phyloP scores from a whole-genome alignment of 2,797 vertebrate genomes.

The Hozukius guyotensis region DNA sequence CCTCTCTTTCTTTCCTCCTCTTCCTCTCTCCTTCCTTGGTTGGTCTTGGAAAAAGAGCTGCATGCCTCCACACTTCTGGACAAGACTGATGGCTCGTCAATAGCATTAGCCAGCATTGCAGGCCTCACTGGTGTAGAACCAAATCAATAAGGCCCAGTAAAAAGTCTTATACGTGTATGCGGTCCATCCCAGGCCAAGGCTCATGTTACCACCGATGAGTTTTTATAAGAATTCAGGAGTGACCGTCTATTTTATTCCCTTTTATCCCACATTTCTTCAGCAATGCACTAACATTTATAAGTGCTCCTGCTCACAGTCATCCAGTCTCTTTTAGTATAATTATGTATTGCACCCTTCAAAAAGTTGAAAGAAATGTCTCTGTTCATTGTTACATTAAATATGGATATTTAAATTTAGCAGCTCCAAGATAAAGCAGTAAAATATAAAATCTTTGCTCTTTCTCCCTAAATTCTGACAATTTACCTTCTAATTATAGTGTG shows the following conservation, averaged over 20 bases:
- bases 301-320: slow-evolving; percentile 13
- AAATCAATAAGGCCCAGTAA: slow-evolving; percentile 94
- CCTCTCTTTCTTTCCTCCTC: slow-evolving; percentile 81
- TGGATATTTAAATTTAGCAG: slow-evolving; percentile 22
- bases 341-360: slow-evolving; percentile 16
- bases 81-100: slow-evolving; percentile 97
- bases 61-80: slow-evolving; percentile 92
- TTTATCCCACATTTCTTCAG: slow-evolving; percentile 69
- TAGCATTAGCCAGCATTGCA: slow-evolving; percentile 98
- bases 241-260: slow-evolving; percentile 79
- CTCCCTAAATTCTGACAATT: slow-evolving; percentile 47
- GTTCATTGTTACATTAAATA: slow-evolving; percentile 39
- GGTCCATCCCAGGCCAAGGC: slow-evolving; percentile 86
- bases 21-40: slow-evolving; percentile 82
- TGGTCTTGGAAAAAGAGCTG: slow-evolving; percentile 87
- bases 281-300: slow-evolving; percentile 81
- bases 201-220: slow-evolving; percentile 91
- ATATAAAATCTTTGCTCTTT: slow-evolving; percentile 29
- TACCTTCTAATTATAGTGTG: slow-evolving; percentile 58
- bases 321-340: slow-evolving; percentile 27
- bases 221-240: slow-evolving; percentile 90
- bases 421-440: slow-evolving; percentile 17
- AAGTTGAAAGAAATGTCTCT: slow-evolving; percentile 17
- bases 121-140: slow-evolving; percentile 92
- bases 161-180: slow-evolving; percentile 93